Evolutionary conservation across 1,140 invertebrate genomes (phyloP).

Genomic region (Drosophila lacertosa): DNA sequence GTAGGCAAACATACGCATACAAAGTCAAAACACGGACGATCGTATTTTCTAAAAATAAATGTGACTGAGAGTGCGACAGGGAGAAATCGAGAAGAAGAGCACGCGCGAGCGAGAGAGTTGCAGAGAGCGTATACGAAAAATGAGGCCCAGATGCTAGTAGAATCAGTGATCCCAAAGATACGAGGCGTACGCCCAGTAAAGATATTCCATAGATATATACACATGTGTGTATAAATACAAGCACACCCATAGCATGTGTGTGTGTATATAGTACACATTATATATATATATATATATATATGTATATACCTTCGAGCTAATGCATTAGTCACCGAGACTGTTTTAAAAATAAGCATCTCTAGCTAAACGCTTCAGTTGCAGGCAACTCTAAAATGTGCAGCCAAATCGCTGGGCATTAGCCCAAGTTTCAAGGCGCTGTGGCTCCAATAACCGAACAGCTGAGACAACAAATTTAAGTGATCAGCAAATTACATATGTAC

Average conservation of each 20-base stretch:
- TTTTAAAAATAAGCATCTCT: conserved; percentile 39
- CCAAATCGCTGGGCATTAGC: conserved; percentile 12
- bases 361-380: conserved; percentile 30
- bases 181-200: conserved; percentile 15
- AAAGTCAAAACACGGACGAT: conserved; percentile 38
- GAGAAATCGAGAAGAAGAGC: neutral
- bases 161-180: conserved; percentile 37
- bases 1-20: neutral
- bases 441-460: conserved; percentile 33
- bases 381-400: conserved; percentile 1
- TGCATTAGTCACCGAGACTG: conserved; percentile 43
- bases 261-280: conserved; percentile 2
- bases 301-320: conserved; percentile 1
- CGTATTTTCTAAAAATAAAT: conserved; percentile 42
- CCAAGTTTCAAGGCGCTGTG: neutral
- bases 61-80: conserved; percentile 16
- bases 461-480: conserved; percentile 18
- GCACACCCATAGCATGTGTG: neutral
- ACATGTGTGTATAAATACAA: neutral
- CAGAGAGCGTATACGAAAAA: neutral
- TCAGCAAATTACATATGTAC: conserved; percentile 1
- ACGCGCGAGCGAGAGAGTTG: neutral
- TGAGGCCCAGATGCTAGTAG: conserved; percentile 44
- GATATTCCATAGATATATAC: conserved; percentile 23
- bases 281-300: too few species aligned